These are phyloP conservation scores for Exocentrus adspersus DNA, from an alignment of 2,888 invertebrate species.

Conservation along the genomic window DNA sequence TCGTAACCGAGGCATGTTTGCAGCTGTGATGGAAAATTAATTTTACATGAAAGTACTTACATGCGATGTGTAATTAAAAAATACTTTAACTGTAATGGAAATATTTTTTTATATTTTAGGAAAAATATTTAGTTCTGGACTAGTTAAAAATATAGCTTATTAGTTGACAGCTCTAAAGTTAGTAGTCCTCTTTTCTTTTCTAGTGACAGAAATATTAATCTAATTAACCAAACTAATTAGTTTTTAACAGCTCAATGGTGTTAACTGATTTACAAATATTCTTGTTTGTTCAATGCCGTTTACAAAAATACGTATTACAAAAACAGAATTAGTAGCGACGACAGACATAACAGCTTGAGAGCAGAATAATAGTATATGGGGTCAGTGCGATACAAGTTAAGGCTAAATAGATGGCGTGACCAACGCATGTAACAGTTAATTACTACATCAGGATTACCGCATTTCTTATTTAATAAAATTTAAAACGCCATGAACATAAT, in stretches of 20 bases:
- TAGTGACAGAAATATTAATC: constrained; percentile 2
- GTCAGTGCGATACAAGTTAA: not conserved
- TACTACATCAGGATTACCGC: constrained; percentile 25
- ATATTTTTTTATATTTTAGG: not conserved
- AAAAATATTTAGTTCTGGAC: not conserved
- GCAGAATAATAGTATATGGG: not conserved
- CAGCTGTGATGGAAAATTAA: constrained; percentile 1
- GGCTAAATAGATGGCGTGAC: constrained; percentile 25
- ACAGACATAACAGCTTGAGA: constrained; percentile 16
- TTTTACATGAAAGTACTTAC: too few relatives aligned
- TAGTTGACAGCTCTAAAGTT: not conserved
- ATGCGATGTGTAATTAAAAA: too few relatives aligned
- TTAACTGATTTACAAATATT: constrained; percentile 9
- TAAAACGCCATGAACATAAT: constrained; percentile 23
- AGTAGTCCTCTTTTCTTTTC: not conserved
- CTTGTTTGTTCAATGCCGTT: constrained; percentile 8
- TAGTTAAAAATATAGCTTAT: not conserved
- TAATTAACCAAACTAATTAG: constrained; percentile 14
- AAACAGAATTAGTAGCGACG: not conserved
- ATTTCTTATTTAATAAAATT: constrained; percentile 30
- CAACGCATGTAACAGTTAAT: constrained; percentile 26
- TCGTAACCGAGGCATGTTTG: constrained; percentile 16
- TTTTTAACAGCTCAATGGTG: constrained; percentile 1
- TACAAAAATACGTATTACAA: not conserved
- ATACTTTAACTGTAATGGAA: not conserved